Evolutionary conservation across 2,888 invertebrate species (phyloP), one percentile per base, ranked within the genome.

Genomic region (Cacoxenus indagator): DNA sequence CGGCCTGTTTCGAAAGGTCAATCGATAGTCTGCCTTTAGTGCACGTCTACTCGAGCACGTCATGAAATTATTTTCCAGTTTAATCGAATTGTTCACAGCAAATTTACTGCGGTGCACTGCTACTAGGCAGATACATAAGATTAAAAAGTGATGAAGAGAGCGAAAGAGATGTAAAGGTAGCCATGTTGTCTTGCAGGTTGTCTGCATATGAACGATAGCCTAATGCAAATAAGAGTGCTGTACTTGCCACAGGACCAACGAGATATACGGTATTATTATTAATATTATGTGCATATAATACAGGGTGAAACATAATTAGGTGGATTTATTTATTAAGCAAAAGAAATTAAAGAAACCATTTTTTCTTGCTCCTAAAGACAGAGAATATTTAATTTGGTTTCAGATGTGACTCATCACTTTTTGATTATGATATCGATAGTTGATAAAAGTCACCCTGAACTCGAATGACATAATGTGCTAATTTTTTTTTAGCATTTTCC

Each of bases 1-100:
- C 37, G 9, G 37, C 37, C 37, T 37, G 14, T 8, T 37, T 37
- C 14, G 14, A 64, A 24, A 43, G 57, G 48, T 45, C 70, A 45
- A 24, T 62, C 45, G 45, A 24, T 11, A 45, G 45, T 62, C 45
- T 45, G 26, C 45, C 45, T 62, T 9, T n/a, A 17, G 29, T 14
- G 57, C 57, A 57, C 29, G 27, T 57, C 29, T 11, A 27, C 27
- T 45, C 11, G 45, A 45, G 29, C 71, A 73, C 73, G 75, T 73
- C 72, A 48, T 46, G 70, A 69, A 74, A 72, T 76, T 83, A 81
- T 77, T 79, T 83, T 83, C 71, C 73, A 71, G 69, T 76, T 78
- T 83, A 84, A 80, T 83, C 77, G 75, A 81, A 84, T 83, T 84
- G 72, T 77, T 76, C 72, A 74, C 73, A 73, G 82, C 71, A 81